A percentile compares a stretch with the other conserved stretches of the same genome.
Conservation (phyloP, 2,888 invertebrate species). For the Spisula subtruncata region DNA sequence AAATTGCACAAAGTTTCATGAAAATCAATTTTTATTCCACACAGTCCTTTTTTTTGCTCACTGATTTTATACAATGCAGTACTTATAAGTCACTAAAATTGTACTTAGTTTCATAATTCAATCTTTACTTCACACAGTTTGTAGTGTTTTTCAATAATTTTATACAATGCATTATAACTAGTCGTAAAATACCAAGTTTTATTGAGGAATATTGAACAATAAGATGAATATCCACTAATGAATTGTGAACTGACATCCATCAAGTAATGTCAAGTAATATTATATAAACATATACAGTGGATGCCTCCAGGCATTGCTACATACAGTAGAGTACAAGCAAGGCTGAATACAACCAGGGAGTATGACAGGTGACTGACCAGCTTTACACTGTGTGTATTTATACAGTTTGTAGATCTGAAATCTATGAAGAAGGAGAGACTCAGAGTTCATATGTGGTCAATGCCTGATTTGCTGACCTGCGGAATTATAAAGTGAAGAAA, state of each 20-base stretch:
- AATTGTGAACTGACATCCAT: background rate
- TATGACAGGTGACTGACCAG: constrained; percentile 21
- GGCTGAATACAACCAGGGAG: background rate
- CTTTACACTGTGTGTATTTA: background rate
- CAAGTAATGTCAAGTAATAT: background rate
- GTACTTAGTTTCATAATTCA: background rate
- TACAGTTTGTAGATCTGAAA: background rate
- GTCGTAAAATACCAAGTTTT: background rate
- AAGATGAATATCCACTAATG: background rate
- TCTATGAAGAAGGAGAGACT: background rate
- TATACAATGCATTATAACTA: background rate
- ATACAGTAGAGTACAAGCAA: background rate
- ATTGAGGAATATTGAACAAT: too few relatives aligned
- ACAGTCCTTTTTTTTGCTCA: too few relatives aligned
- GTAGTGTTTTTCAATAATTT: too few relatives aligned
- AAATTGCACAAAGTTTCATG: background rate
- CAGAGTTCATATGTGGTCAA: constrained; percentile 8
- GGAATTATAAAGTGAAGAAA: background rate
- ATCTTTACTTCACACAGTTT: background rate
- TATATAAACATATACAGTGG: background rate
- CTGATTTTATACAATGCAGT: too few relatives aligned
- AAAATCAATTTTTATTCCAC: background rate
- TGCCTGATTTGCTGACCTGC: background rate
- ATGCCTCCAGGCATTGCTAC: constrained; percentile 4
- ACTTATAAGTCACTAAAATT: background rate